Conservation (phyloP, 2,888 invertebrate species). For the Parelbella ahira region DNA sequence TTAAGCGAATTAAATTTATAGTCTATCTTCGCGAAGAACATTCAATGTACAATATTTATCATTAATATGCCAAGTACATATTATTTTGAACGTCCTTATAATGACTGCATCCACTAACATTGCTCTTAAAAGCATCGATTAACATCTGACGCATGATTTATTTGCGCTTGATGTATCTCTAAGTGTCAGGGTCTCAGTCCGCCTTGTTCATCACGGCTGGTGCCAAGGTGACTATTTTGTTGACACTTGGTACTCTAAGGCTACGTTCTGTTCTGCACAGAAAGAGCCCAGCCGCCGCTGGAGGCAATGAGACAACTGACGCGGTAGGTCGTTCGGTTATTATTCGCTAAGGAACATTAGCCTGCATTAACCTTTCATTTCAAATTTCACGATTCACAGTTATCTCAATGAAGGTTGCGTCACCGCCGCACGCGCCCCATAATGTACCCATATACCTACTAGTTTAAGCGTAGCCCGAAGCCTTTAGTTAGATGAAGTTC, state of each 20-base stretch:
- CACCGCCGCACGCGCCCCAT: too few species aligned
- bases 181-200: conserved; percentile 23
- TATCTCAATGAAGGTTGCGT: conserved; percentile 26
- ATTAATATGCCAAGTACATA: too few species aligned
- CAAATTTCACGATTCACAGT: conserved; percentile 51
- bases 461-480: too few species aligned
- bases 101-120: conserved; percentile 24
- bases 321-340: conserved; percentile 20
- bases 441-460: neutral
- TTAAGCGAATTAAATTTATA: too few species aligned
- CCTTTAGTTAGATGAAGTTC: too few species aligned
- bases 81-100: conserved; percentile 18
- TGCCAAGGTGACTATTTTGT: conserved; percentile 32
- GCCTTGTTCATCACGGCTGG: conserved; percentile 14
- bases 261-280: conserved; percentile 10
- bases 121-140: conserved; percentile 27
- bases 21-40: too few species aligned
- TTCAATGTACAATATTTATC: too few species aligned
- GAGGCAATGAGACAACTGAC: conserved; percentile 18
- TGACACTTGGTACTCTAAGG: conserved; percentile 9
- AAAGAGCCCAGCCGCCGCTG: neutral
- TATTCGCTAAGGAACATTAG: conserved; percentile 19
- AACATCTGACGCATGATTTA: conserved; percentile 28
- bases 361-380: conserved; percentile 48
- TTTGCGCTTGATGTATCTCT: conserved; percentile 23